phyloP scores from a whole-genome alignment of 2,888 invertebrate species.

The Thymelicus lineola region DNA sequence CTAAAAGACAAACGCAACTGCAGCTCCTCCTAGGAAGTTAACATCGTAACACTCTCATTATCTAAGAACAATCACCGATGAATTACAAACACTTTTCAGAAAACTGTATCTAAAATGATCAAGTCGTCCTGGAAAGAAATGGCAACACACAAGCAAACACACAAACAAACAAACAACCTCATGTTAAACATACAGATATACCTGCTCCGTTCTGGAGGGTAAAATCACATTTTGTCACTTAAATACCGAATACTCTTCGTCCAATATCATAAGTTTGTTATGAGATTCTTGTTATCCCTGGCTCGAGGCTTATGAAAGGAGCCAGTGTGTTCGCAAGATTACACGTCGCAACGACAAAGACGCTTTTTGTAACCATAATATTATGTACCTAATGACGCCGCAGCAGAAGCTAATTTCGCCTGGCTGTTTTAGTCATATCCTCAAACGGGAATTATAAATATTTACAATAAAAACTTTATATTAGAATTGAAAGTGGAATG shows the following conservation, averaged over 20 bases:
- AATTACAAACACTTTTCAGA: no score
- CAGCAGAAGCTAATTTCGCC: slow-evolving; percentile 19
- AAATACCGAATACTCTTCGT: not conserved
- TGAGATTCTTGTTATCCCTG: slow-evolving; percentile 21
- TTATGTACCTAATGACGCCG: slow-evolving; percentile 25
- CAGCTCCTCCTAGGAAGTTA: no score
- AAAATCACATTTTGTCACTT: not conserved
- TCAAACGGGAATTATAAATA: not conserved
- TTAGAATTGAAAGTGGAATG: not conserved
- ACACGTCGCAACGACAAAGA: slow-evolving; percentile 19
- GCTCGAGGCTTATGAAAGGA: slow-evolving; percentile 26
- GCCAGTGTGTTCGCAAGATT: slow-evolving; percentile 35
- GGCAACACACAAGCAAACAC: no score
- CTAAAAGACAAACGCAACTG: no score
- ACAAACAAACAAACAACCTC: no score
- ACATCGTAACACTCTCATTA: no score
- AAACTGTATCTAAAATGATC: no score
- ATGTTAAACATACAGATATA: no score
- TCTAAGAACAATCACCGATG: no score
- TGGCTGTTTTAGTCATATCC: not conserved
- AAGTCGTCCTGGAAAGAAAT: no score
- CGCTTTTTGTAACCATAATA: slow-evolving; percentile 14
- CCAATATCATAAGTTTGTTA: slow-evolving; percentile 26
- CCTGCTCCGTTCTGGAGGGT: not conserved
- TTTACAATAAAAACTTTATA: slow-evolving; percentile 8